A percentile compares a stretch with the other conserved stretches of the same genome.
Evolutionary conservation across 2,888 invertebrate genomes (phyloP).

Genomic region (Zygogramma bicolorata): DNA sequence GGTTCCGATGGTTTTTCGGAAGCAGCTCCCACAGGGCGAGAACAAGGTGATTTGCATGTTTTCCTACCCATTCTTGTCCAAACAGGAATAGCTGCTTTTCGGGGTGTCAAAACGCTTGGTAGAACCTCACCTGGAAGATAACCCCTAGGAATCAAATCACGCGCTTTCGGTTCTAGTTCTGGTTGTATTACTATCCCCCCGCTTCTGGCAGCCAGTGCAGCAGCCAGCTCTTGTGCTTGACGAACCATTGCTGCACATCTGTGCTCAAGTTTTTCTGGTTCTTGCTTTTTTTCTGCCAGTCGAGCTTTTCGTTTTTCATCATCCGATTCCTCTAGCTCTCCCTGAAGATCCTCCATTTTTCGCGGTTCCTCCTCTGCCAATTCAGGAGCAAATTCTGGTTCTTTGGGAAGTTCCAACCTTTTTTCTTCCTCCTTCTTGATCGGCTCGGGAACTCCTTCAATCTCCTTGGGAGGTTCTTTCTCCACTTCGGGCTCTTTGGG

Average conservation of each 20-base stretch:
- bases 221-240: conserved; percentile 27
- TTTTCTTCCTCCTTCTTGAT: not conserved
- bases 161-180: conserved; percentile 5
- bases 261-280: not conserved
- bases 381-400: not conserved
- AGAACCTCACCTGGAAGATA: conserved; percentile 32
- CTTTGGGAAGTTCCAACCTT: not conserved
- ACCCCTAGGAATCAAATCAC: conserved; percentile 29
- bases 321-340: conserved; percentile 9
- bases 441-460: not conserved
- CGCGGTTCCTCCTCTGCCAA: not conserved
- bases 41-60: not conserved
- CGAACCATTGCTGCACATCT: conserved; percentile 33
- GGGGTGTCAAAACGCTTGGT: conserved; percentile 7
- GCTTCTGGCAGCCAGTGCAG: conserved; percentile 18
- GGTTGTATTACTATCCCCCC: conserved; percentile 39
- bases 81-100: not conserved
- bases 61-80: not conserved
- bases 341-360: not conserved
- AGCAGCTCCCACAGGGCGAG: not conserved
- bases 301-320: not conserved
- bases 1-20: not conserved
- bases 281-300: not conserved
- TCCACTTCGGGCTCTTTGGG: too few relatives aligned
- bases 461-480: not conserved